Evolutionary conservation across 2,797 vertebrate genomes (phyloP).

Genomic region (Morus bassanus): DNA sequence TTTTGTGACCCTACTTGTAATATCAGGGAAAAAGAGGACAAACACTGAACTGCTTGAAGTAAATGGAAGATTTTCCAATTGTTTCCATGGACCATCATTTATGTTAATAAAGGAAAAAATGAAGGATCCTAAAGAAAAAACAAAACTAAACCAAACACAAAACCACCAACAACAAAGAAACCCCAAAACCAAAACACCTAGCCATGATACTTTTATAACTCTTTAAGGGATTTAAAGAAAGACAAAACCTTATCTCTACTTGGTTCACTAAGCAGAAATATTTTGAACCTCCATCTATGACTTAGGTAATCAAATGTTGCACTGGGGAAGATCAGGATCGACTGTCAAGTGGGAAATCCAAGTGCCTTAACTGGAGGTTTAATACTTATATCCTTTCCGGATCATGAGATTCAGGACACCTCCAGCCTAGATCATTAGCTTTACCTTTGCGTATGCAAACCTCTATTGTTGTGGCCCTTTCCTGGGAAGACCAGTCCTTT

Average conservation of each 20-base stretch:
- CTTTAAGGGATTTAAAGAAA: not conserved
- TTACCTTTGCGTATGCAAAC: not conserved
- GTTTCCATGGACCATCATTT: not conserved
- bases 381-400: not conserved
- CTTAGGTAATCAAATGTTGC: not conserved
- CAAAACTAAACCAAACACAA: not conserved
- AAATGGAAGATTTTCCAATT: not conserved
- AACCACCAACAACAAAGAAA: not conserved
- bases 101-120: not conserved
- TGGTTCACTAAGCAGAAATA: not conserved
- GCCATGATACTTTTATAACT: not conserved
- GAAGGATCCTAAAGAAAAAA: not conserved
- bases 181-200: not conserved
- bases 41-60: not conserved
- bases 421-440: not conserved
- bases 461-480: not conserved
- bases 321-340: not conserved
- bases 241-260: not conserved
- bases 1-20: not conserved
- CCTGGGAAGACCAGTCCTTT: not conserved
- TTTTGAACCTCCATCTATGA: not conserved
- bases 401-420: not conserved
- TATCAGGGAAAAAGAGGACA: not conserved
- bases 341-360: not conserved
- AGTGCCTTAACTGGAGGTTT: not conserved